Evolutionary conservation across 2,113 vertebrate species (phyloP).

Genomic region (Lepus timidus): DNA sequence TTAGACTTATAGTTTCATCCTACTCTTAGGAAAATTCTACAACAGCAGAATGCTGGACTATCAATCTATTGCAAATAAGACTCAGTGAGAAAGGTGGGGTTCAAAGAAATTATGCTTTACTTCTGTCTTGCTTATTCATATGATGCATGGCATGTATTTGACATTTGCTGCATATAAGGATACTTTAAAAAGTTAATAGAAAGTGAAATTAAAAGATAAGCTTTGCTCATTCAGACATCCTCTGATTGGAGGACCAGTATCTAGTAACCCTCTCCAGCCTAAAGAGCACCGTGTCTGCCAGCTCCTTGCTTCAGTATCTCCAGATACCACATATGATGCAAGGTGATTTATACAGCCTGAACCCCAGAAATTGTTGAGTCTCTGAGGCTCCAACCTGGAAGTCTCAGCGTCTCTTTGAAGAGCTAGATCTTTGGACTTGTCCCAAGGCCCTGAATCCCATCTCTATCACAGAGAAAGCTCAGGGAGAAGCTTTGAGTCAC

Average conservation of each 20-base stretch:
- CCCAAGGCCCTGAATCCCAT: background rate
- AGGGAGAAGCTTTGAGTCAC: constrained; percentile 52
- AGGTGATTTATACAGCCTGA: background rate
- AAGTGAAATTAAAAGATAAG: too few species aligned
- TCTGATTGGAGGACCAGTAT: constrained; percentile 60
- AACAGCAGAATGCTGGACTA: too few species aligned
- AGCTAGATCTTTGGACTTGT: background rate
- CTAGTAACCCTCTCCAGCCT: background rate
- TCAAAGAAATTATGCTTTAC: background rate
- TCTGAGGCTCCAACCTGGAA: background rate
- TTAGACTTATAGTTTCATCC: background rate
- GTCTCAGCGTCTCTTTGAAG: background rate
- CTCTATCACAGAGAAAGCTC: background rate
- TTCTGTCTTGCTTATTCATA: background rate
- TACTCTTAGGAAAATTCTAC: background rate
- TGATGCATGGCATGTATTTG: background rate
- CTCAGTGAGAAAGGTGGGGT: background rate
- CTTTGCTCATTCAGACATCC: background rate
- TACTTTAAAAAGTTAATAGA: too few species aligned
- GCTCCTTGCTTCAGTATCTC: constrained; percentile 8
- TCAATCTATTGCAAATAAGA: background rate
- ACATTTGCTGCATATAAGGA: background rate
- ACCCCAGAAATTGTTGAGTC: background rate
- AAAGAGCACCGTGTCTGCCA: constrained; percentile 43
- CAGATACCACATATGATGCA: background rate